A percentile compares a stretch with the other conserved stretches of the same genome.
Conservation (phyloP, 2,888 invertebrate species). For the Actias luna region DNA sequence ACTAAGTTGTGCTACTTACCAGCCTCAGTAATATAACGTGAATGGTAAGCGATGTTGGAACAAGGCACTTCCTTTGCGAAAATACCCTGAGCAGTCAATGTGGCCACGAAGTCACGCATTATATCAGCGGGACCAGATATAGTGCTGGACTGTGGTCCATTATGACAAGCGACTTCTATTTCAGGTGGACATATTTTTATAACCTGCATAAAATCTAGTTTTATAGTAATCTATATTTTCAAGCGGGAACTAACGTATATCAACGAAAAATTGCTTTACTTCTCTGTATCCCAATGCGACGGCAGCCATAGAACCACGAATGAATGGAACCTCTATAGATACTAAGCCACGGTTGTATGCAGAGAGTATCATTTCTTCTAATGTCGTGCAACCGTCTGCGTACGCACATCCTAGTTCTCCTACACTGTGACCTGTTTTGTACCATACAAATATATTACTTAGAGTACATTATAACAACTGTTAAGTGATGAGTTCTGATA, state of each 20-base stretch:
- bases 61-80: slow-evolving; percentile 69
- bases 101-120: slow-evolving; percentile 78
- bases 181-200: slow-evolving; percentile 54
- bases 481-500: too few species aligned
- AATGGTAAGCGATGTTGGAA: slow-evolving; percentile 92
- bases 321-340: slow-evolving; percentile 85
- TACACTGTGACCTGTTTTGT: slow-evolving; percentile 89
- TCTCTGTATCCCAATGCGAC: slow-evolving; percentile 84
- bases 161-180: slow-evolving; percentile 87
- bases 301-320: slow-evolving; percentile 92
- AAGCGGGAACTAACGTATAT: neutral
- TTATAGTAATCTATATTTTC: neutral
- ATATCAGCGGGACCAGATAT: slow-evolving; percentile 86
- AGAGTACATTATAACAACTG: too few species aligned
- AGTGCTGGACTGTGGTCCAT: slow-evolving; percentile 88
- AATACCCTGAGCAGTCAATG: slow-evolving; percentile 46
- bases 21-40: slow-evolving; percentile 86
- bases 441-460: too few species aligned
- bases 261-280: slow-evolving; percentile 37
- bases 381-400: slow-evolving; percentile 93
- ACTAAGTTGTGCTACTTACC: slow-evolving; percentile 41
- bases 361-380: slow-evolving; percentile 90
- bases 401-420: slow-evolving; percentile 97
- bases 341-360: slow-evolving; percentile 91
- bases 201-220: slow-evolving; percentile 41